Evolutionary conservation across 2,113 vertebrate species (phyloP), one percentile per base, ranked within the genome.

Genomic region (Ranitomeya imitator): DNA sequence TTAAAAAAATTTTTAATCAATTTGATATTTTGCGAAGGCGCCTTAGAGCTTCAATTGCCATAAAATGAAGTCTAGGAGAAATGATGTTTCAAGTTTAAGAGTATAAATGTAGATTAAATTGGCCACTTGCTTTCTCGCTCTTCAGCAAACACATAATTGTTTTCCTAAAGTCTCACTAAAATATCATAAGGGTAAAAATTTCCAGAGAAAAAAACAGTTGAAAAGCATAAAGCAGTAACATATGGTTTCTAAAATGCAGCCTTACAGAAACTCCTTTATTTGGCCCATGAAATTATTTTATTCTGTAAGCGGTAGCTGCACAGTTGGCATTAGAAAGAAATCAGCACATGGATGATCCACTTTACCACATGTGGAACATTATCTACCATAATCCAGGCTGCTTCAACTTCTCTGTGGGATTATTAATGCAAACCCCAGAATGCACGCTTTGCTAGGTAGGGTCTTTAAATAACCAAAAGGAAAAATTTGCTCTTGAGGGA

Each of bases 111-210:
- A 59, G 21, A 19, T 76, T 21, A 76, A 16, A 31, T 73, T 31
- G 16, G 52, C 61, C n/a, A n/a, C 13, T 65, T 67, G 11, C 23
- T 86, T 63, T 79, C 51, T 86, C 15, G 6, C 8, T 61, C 19
- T 79, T 79, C 74, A 86, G 21, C 63, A 65, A 37, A 26, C 14
- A 85, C 60, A 63, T 86, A 63, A 67, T 86, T 86, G 45, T 74
- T 79, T 86, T 86, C 18, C 8, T 57, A 11, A 65, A 19, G 13
- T n/a, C 37, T 67, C 45, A 4, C 6, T 21, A 13, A 18, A 78
- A 23, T 18, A 18, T 63, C 74, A 86, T 37, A 21, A 65, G 57
- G 71, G 71, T 11, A 60, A 86, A 13, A 0, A 51, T 73, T 61
- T 60, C 31, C 60, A 77, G 21, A 65, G 73, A 13, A 9, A 86